phyloP scores from a whole-genome alignment of 2,888 invertebrate genomes.

The Miltochrista miniata region DNA sequence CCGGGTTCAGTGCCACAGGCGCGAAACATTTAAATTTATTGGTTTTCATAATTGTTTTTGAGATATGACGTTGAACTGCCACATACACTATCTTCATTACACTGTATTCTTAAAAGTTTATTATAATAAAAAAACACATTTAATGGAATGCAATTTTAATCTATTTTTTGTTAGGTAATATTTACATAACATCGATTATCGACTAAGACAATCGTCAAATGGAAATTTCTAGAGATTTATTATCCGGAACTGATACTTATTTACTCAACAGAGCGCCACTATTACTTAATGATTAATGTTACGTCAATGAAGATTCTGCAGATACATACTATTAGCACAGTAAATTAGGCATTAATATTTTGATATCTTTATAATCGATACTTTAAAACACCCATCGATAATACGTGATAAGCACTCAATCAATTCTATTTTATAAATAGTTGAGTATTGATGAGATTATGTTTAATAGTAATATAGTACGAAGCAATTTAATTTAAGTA shows the following conservation, averaged over 20 bases:
- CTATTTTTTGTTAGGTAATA: background rate
- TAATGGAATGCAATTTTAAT: too few relatives aligned
- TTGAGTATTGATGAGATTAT: constrained; percentile 27
- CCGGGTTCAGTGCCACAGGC: constrained; percentile 75
- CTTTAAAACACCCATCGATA: constrained; percentile 34
- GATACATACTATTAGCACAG: constrained; percentile 26
- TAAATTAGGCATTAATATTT: constrained; percentile 27
- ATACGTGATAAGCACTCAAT: constrained; percentile 38
- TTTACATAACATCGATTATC: too few relatives aligned
- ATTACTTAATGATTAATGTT: constrained; percentile 6
- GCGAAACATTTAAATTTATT: constrained; percentile 76
- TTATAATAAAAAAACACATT: background rate
- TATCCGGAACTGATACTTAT: constrained; percentile 4
- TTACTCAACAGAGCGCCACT: constrained; percentile 18
- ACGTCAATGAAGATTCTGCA: background rate
- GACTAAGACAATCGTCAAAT: constrained; percentile 2
- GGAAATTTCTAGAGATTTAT: constrained; percentile 17
- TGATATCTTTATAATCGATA: constrained; percentile 13
- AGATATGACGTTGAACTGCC: constrained; percentile 57
- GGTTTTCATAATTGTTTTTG: constrained; percentile 78
- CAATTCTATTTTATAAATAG: constrained; percentile 32
- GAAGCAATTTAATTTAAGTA: constrained; percentile 30
- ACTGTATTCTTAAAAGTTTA: background rate
- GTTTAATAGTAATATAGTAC: constrained; percentile 28
- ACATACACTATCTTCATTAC: constrained; percentile 58